These are phyloP conservation scores for Dendrolimus punctatus DNA, from an alignment of 1,140 invertebrate species.

Conservation along the genomic window DNA sequence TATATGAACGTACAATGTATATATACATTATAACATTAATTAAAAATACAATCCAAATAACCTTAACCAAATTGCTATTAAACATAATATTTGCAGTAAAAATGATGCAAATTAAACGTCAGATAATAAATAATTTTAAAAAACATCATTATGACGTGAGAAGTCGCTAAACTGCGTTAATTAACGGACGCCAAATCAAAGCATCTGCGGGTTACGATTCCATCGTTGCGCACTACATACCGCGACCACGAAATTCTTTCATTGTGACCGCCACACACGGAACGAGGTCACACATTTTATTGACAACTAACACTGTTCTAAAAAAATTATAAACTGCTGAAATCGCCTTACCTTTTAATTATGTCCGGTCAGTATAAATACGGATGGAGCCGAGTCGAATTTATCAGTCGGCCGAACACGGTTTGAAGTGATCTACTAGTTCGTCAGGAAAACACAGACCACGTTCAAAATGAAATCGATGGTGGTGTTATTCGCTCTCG, in stretches of 20 bases:
- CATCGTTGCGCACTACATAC: constrained; percentile 50
- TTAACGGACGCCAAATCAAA: neutral
- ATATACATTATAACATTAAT: no score
- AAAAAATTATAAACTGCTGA: constrained; percentile 42
- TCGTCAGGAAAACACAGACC: constrained; percentile 47
- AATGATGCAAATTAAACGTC: no score
- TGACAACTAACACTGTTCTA: constrained; percentile 67
- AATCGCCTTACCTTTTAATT: constrained; percentile 62
- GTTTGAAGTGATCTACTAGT: constrained; percentile 53
- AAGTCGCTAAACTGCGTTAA: neutral
- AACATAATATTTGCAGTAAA: no score
- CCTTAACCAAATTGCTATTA: no score
- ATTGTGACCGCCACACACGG: constrained; percentile 44
- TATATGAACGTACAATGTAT: no score
- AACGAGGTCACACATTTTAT: constrained; percentile 49
- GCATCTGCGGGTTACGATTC: constrained; percentile 4
- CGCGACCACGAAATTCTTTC: constrained; percentile 55
- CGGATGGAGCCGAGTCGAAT: constrained; percentile 33
- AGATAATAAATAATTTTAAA: no score
- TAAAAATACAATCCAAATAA: no score
- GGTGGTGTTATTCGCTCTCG: constrained; percentile 70
- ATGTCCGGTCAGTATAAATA: constrained; percentile 66
- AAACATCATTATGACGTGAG: no score
- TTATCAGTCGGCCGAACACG: constrained; percentile 51
- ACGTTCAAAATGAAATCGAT: constrained; percentile 67